These are phyloP conservation scores for Lethenteron camtschaticum DNA, from an alignment of 2,113 vertebrate species.

Conservation along the genomic window DNA sequence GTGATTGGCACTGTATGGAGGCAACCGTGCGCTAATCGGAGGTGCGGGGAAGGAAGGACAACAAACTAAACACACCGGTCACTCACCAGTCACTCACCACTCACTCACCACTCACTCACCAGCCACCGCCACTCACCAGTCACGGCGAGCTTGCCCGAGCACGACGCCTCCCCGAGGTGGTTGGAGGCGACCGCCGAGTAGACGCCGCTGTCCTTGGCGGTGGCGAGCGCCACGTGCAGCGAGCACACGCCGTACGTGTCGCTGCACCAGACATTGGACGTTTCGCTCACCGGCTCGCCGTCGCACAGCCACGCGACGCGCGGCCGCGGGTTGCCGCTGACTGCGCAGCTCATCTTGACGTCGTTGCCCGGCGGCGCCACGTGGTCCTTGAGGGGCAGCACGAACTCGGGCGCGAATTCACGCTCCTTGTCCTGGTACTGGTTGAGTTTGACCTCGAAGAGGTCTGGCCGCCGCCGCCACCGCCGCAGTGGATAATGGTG, in stretches of 20 bases:
- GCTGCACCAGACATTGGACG: constrained; percentile 20
- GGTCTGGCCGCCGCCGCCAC: constrained; percentile 10
- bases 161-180: constrained; percentile 17
- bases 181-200: constrained; percentile 23
- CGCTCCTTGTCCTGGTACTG: constrained; percentile 13
- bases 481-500: too few species aligned
- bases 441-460: constrained; percentile 13
- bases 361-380: constrained; percentile 13
- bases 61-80: too few species aligned
- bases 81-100: background rate
- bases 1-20: too few species aligned
- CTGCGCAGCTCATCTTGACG: constrained; percentile 25
- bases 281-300: constrained; percentile 15
- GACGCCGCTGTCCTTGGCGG: constrained; percentile 16
- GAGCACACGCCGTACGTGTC: constrained; percentile 19
- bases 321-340: constrained; percentile 18
- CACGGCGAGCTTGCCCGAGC: constrained; percentile 19
- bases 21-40: too few species aligned
- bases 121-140: constrained; percentile 13
- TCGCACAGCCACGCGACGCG: constrained; percentile 18
- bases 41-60: too few species aligned
- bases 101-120: background rate
- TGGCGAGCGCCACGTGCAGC: constrained; percentile 19
- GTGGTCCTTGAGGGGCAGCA: constrained; percentile 19
- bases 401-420: constrained; percentile 19